Conservation (phyloP, 2,888 invertebrate species). For the Dryobota labecula region DNA sequence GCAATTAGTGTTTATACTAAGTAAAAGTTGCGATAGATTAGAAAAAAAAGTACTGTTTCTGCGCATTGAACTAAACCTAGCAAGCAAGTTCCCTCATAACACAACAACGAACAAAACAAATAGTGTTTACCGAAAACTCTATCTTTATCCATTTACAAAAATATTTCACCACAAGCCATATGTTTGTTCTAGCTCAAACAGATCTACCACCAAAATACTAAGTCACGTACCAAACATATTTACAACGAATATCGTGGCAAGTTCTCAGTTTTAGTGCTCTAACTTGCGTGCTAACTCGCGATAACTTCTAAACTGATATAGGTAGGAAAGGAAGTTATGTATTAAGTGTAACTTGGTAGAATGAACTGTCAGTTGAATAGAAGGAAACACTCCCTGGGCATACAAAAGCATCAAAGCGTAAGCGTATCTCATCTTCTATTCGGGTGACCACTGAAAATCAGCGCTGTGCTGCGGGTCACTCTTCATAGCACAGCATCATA, state of each 20-base stretch:
- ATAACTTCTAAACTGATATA: conserved; percentile 50
- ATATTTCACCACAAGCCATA: conserved; percentile 18
- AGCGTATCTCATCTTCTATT: background rate
- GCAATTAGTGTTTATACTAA: background rate
- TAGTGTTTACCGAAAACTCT: background rate
- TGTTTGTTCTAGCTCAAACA: conserved; percentile 24
- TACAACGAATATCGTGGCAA: conserved; percentile 51
- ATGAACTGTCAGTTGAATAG: background rate
- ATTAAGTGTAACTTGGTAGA: conserved; percentile 17
- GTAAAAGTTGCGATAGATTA: background rate
- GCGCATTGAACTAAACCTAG: background rate
- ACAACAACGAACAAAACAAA: conserved; percentile 27
- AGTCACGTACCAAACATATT: conserved; percentile 63
- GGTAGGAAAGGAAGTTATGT: conserved; percentile 15
- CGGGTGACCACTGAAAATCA: too few species aligned
- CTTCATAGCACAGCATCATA: too few species aligned
- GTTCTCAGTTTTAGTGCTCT: conserved; percentile 49
- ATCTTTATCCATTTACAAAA: conserved; percentile 5
- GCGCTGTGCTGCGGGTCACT: too few species aligned
- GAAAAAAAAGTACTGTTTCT: background rate
- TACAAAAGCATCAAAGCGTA: background rate
- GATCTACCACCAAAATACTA: conserved; percentile 23
- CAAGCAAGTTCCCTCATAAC: background rate
- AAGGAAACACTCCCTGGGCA: background rate
- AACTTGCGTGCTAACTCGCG: conserved; percentile 51